phyloP scores from a whole-genome alignment of 2,797 vertebrate species.

The Danionella dracula region DNA sequence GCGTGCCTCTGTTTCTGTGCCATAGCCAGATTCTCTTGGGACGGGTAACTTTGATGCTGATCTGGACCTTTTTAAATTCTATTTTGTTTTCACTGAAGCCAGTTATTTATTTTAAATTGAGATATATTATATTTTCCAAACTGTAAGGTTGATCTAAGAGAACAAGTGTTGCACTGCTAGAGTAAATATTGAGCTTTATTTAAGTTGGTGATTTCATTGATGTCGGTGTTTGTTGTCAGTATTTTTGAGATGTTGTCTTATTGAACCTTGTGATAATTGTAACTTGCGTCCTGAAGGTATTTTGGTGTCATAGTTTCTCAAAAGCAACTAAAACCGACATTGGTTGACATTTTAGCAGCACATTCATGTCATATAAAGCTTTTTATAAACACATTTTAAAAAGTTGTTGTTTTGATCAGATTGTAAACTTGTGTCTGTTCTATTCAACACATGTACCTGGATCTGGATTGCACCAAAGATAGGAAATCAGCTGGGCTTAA shows the following conservation, averaged over 20 bases:
- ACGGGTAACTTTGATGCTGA: too few relatives aligned
- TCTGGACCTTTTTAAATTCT: too few relatives aligned
- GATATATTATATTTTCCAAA: constrained; percentile 12
- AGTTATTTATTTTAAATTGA: constrained; percentile 39
- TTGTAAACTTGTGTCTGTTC: too few relatives aligned
- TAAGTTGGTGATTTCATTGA: constrained; percentile 9
- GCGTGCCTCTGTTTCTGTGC: constrained; percentile 30
- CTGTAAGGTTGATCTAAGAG: neutral
- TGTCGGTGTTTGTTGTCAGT: constrained; percentile 28
- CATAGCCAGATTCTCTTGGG: neutral
- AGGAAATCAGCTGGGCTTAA: neutral
- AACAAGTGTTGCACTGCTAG: constrained; percentile 22
- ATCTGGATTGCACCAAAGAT: constrained; percentile 17
- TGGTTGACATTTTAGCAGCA: neutral
- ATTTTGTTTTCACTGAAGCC: constrained; percentile 42
- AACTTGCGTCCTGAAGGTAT: constrained; percentile 13
- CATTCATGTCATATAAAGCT: constrained; percentile 1
- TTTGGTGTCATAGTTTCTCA: constrained; percentile 23
- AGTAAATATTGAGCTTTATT: constrained; percentile 11
- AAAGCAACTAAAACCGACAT: neutral
- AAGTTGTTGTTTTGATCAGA: too few relatives aligned
- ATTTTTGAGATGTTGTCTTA: constrained; percentile 14
- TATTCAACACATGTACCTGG: neutral
- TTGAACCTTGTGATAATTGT: constrained; percentile 15
- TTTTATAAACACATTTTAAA: neutral